Percentiles rank a stretch among this genome's conserved stretches.
Conservation (phyloP, 2,888 invertebrate species). For the Norana najaformis region DNA sequence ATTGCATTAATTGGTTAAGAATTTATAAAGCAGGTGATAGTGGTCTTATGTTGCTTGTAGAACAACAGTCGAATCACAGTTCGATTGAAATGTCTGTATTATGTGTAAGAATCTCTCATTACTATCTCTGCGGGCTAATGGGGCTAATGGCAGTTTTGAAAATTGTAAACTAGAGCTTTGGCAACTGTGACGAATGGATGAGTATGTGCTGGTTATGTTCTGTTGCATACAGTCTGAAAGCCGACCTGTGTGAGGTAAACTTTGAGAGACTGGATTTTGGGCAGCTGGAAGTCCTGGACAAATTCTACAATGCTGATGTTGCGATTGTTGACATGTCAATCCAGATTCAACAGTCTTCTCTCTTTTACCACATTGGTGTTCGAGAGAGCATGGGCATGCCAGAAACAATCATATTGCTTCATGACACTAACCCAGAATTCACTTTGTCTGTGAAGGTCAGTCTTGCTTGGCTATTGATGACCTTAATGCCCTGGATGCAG, state of each 20-base stretch:
- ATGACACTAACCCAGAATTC: constrained; percentile 78
- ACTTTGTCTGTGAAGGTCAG: constrained; percentile 83
- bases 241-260: constrained; percentile 51
- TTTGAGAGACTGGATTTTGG: constrained; percentile 97
- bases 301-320: constrained; percentile 97
- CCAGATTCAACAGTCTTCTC: constrained; percentile 81
- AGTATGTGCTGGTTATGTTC: not conserved
- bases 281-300: constrained; percentile 89
- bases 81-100: no score
- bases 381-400: constrained; percentile 97
- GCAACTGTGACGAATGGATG: not conserved
- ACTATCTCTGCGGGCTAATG: not conserved
- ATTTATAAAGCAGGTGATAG: not conserved
- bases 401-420: constrained; percentile 72
- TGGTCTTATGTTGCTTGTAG: not conserved
- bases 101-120: constrained; percentile 9
- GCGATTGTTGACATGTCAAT: constrained; percentile 92
- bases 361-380: constrained; percentile 95
- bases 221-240: constrained; percentile 48
- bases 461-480: not conserved
- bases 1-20: not conserved
- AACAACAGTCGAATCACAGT: not conserved
- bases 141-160: not conserved
- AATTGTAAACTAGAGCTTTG: not conserved
- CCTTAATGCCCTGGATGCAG: no score